Evolutionary conservation across 1,140 invertebrate species (phyloP).

Genomic region (Zaprionus ornatus): DNA sequence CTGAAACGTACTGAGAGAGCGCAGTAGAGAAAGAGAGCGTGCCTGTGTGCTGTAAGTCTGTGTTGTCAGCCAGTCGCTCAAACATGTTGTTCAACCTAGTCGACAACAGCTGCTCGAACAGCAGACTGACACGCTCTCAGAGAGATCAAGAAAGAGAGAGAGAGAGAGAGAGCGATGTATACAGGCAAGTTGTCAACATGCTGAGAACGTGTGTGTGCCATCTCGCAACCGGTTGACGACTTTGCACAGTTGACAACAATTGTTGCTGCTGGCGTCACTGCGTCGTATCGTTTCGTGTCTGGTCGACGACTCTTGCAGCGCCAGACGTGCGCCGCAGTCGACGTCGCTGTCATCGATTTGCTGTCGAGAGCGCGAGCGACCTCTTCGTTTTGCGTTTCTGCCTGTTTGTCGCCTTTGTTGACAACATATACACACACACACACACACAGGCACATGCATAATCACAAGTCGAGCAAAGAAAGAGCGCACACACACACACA

Average conservation of each 20-base stretch:
- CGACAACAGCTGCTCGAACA: not conserved
- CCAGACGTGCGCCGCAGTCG: conserved; percentile 65
- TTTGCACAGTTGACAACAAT: not conserved
- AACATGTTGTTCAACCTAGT: conserved; percentile 14
- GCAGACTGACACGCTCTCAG: not conserved
- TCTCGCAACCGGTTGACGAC: conserved; percentile 25
- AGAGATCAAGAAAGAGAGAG: not conserved
- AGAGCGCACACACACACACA: conserved; percentile 52
- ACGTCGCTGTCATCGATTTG: conserved; percentile 70
- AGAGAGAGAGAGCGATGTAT: not conserved
- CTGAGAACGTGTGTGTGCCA: not conserved
- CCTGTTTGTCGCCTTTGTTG: conserved; percentile 29
- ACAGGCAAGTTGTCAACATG: conserved; percentile 13
- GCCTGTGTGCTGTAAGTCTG: no score
- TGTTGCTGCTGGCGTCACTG: conserved; percentile 31
- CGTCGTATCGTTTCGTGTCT: conserved; percentile 48
- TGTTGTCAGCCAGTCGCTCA: conserved; percentile 9
- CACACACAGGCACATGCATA: conserved; percentile 18
- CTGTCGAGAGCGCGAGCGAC: conserved; percentile 6
- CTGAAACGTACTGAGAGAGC: conserved; percentile 17
- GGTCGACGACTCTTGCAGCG: conserved; percentile 64
- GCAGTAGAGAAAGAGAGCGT: not conserved
- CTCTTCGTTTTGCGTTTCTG: conserved; percentile 10
- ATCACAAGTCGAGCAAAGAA: conserved; percentile 24
- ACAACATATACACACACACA: conserved; percentile 1